Percentiles rank a stretch among this genome's conserved stretches.
These are phyloP conservation scores for Hyposoter dolosus DNA, from an alignment of 2,888 invertebrate genomes.

Conservation along the genomic window DNA sequence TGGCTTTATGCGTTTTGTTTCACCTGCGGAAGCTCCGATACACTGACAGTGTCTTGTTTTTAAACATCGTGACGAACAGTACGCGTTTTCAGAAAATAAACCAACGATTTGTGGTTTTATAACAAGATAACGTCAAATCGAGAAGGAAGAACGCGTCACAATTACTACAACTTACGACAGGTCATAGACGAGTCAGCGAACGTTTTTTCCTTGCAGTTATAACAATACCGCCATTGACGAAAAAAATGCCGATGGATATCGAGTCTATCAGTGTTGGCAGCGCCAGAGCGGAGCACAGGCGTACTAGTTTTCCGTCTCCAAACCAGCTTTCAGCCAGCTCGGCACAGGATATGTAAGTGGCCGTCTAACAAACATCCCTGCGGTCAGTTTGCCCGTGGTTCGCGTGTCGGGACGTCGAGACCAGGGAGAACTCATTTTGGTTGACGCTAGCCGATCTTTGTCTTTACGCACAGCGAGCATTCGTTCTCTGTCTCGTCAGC, in stretches of 20 bases:
- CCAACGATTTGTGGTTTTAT: neutral
- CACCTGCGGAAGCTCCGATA: neutral
- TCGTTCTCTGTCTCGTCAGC: constrained; percentile 15
- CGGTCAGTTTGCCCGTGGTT: constrained; percentile 40
- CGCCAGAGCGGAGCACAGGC: too few species aligned
- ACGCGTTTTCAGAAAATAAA: neutral
- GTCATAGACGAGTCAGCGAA: neutral
- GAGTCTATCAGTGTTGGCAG: too few species aligned
- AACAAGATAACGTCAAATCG: neutral
- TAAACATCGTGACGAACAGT: neutral
- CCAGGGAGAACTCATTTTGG: neutral
- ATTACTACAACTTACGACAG: neutral
- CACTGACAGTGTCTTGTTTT: neutral
- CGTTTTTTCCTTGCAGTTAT: neutral
- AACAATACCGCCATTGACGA: constrained; percentile 9
- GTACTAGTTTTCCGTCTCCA: too few species aligned
- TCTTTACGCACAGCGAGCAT: constrained; percentile 5
- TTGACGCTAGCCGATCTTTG: constrained; percentile 29
- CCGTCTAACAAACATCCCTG: neutral
- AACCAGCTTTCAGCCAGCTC: too few species aligned
- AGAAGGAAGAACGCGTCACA: neutral
- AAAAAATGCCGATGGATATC: constrained; percentile 2
- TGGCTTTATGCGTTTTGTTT: neutral
- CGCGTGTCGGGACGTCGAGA: neutral
- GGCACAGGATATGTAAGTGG: too few species aligned